Conservation (phyloP, 2,797 vertebrate genomes). For the Tapera naevia region DNA sequence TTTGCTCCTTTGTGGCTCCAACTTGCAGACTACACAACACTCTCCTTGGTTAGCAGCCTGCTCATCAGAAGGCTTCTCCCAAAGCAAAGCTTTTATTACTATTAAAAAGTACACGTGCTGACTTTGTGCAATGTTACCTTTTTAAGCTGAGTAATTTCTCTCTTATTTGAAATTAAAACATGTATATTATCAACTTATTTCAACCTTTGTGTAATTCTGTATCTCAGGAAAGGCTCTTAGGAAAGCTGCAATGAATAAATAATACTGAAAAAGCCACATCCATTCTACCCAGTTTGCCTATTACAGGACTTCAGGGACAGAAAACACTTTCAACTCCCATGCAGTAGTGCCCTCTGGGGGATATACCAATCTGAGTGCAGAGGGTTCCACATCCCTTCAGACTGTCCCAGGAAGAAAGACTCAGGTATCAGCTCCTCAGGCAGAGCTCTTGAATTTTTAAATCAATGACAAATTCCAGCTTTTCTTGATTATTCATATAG, state of each 20-base stretch:
- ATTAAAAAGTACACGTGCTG: rapidly evolving
- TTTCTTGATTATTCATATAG: not conserved
- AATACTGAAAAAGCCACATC: not conserved
- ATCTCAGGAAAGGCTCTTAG: not conserved
- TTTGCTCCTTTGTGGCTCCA: not conserved
- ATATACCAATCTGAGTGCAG: not conserved
- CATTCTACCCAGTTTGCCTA: not conserved
- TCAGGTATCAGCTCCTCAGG: not conserved
- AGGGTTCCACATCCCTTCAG: not conserved
- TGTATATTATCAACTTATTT: not conserved
- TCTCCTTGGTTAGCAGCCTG: not conserved
- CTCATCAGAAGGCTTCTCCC: not conserved
- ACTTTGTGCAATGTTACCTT: not conserved
- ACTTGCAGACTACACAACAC: rapidly evolving
- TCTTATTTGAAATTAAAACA: not conserved
- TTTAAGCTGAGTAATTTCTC: not conserved
- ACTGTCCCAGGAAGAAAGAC: not conserved
- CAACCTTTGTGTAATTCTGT: not conserved
- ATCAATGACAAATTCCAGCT: not conserved
- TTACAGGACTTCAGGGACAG: not conserved
- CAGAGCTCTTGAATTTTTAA: not conserved
- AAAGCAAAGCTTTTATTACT: not conserved
- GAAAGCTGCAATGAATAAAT: not conserved
- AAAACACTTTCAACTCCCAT: rapidly evolving
- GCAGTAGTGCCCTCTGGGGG: constrained; percentile 29